Evolutionary conservation across 2,888 invertebrate genomes (phyloP), one percentile per base, ranked within the genome.

Genomic region (Zele albiditarsus): DNA sequence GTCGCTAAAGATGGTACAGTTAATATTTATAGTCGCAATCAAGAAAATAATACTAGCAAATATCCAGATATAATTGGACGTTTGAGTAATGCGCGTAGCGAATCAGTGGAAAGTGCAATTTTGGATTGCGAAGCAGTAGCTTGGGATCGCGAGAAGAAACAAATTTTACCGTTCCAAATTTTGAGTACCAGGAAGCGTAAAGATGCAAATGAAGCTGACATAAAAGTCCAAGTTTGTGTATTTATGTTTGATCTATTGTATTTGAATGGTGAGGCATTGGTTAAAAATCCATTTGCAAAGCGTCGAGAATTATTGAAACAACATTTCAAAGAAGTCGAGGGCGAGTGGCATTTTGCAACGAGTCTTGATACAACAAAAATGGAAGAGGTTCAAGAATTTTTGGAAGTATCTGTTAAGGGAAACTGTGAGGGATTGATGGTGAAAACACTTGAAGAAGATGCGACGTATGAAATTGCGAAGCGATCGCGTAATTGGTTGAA

Each of bases 371-470:
- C 97, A 6, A 92, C 91, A 69, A 94, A 93, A 73, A 94, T 95
- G 87, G 99, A 99, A 85, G 96, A 97, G 87, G 97, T 99, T 73
- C 95, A 97, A 89, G 94, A 94, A 82, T 98, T 98, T 90, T 91
- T 99, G 72, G 98, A 99, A 73, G 97, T 97, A 86, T 95, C 98
- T 4, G 94, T 99, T 72, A 96, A 96, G 92, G 95, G 95, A 93
- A 97, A 98, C 87, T 99, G 99, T 90, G 99, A 99, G 91, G 99
- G 99, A 0, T 91, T 99, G 74, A 99, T 99, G 99, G 97, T 99
- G 8, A 99, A 99, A 91, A 97, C 98, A 0, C 90, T 99, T 69
- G 93, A 94, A 82, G 93, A 94, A 38, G 94, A 96, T 84, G 97
- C 99, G 0, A 95, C 96, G 0, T 99, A 99, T 90, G 99, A 99